These are phyloP conservation scores for Caenorhabditis sp. DNA, from an alignment of 2,888 invertebrate genomes.

Conservation along the genomic window DNA sequence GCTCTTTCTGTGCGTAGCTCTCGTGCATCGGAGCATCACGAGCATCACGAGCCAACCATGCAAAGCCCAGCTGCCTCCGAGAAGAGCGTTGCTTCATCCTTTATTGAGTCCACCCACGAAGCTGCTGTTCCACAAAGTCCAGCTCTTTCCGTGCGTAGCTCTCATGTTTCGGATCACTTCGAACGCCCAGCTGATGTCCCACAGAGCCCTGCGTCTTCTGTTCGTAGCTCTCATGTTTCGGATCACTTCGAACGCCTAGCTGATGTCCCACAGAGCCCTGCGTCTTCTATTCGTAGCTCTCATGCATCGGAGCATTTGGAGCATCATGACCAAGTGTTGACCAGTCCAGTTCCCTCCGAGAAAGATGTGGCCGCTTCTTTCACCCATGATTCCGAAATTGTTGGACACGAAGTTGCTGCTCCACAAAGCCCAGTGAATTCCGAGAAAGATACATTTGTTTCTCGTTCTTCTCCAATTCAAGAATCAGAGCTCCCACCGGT, in stretches of 20 bases:
- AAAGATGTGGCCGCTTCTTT: background rate
- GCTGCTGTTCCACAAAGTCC: background rate
- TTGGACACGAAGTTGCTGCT: background rate
- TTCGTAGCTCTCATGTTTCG: background rate
- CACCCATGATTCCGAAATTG: background rate
- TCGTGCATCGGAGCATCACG: background rate
- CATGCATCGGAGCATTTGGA: background rate
- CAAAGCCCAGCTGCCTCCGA: background rate
- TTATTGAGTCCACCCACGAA: too few species aligned
- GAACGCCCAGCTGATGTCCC: background rate
- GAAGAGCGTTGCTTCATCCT: background rate
- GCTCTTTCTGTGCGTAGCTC: conserved; percentile 1
- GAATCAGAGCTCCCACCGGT: too few species aligned
- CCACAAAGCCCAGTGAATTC: background rate
- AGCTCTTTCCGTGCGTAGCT: background rate
- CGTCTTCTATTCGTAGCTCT: background rate
- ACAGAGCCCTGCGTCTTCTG: background rate
- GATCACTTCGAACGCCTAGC: background rate
- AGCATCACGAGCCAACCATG: background rate
- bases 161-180: background rate
- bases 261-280: background rate
- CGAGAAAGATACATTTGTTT: too few species aligned
- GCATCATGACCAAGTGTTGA: background rate
- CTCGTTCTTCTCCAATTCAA: too few species aligned
- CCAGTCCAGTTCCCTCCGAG: background rate